Conservation (phyloP, 2,113 vertebrate genomes). For the Pyxicephalus adspersus region DNA sequence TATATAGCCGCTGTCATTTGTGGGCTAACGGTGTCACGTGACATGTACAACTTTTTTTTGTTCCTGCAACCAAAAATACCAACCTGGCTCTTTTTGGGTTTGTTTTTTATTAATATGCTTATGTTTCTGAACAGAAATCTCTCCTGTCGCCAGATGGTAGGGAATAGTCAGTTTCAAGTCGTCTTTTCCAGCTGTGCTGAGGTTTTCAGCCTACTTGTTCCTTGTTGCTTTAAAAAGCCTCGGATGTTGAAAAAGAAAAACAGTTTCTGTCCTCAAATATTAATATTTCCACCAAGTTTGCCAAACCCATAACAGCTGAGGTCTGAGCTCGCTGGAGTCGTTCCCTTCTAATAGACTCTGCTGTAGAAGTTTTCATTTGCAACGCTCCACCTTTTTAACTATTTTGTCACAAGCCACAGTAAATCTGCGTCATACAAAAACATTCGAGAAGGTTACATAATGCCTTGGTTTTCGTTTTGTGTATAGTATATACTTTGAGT, state of each 20-base stretch:
- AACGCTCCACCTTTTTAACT: no score
- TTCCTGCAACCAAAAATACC: slow-evolving; percentile 73
- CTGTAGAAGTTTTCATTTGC: no score
- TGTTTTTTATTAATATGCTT: slow-evolving; percentile 71
- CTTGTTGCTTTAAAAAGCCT: slow-evolving; percentile 48
- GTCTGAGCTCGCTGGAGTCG: not conserved
- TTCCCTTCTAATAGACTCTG: no score
- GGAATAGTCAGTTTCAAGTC: slow-evolving; percentile 69
- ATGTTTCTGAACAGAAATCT: slow-evolving; percentile 72
- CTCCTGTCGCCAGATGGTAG: slow-evolving; percentile 78
- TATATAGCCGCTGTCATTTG: slow-evolving; percentile 72
- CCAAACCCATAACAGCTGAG: slow-evolving; percentile 13
- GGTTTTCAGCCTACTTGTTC: slow-evolving; percentile 70
- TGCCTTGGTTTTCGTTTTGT: no score
- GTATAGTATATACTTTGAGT: no score
- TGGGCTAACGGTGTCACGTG: slow-evolving; percentile 65
- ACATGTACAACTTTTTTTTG: slow-evolving; percentile 70
- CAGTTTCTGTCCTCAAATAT: slow-evolving; percentile 13
- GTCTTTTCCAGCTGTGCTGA: slow-evolving; percentile 73
- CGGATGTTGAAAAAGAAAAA: slow-evolving; percentile 7
- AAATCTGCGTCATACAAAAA: no score
- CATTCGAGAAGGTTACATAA: no score
- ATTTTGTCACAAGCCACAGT: no score
- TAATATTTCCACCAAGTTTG: slow-evolving; percentile 9
- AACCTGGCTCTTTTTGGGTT: slow-evolving; percentile 69